Evolutionary conservation across 1,140 invertebrate species (phyloP), one percentile per base, ranked within the genome.

Genomic region (Danaus plexippus): DNA sequence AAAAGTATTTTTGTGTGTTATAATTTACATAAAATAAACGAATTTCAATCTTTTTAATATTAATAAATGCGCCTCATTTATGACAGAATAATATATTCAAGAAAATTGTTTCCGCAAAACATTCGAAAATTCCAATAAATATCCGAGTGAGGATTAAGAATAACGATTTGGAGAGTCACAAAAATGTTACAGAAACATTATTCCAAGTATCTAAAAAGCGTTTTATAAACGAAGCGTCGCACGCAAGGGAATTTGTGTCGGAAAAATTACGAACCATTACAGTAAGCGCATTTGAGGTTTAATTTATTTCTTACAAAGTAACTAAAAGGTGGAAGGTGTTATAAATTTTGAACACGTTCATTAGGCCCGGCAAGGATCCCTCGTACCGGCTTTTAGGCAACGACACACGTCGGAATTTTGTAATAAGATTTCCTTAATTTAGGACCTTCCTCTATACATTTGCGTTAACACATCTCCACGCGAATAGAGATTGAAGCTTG

Each of bases 381-480:
- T 68, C 74, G 70, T 73, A 62, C 67, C 61, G 64, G 73, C 79
- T 80, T 78, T 77, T 80, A 84, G 68, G 63, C 61, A 63, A 60
- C 75, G 73, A 80, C 80, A 80, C 79, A 83, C 75, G 82, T 77
- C 64, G 80, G 80, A 79, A 83, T 85, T 85, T 82, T 69, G 67
- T 85, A 82, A 85, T 83, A 82, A 78, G 73, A 77, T 83, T 85
- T 85, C 71, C 78, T 77, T 78, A 85, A 85, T 80, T 83, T 82
- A 80, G 77, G 67, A 76, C 71, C 22, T 59, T 52, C 56, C 63
- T 64, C 58, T 57, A 61, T 52, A 62, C 18, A 61, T 58, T 58
- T 53, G 49, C 43, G 54, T 61, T 61, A 47, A 44, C 44, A 41
- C 54, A 44, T 51, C 18, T 49, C 4, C 13, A 22, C 43, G 56